Conservation (phyloP, 2,888 invertebrate genomes). For the Lottia gigantea region DNA sequence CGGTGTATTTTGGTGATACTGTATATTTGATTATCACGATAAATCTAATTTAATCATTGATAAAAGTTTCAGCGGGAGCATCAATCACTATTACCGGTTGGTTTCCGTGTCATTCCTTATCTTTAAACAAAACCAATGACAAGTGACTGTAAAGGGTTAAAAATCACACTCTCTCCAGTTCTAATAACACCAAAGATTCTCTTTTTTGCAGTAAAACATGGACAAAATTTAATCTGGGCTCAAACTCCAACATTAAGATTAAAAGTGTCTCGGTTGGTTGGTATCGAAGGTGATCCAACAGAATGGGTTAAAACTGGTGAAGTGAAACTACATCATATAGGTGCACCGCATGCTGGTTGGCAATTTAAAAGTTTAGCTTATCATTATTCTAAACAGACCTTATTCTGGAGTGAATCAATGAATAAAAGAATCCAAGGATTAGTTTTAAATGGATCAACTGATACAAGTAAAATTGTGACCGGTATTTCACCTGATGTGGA, state of each 20-base stretch:
- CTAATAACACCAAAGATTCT: no score
- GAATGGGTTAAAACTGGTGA: slow-evolving; percentile 55
- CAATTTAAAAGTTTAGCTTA: slow-evolving; percentile 57
- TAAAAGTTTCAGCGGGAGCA: no score
- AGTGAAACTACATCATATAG: slow-evolving; percentile 55
- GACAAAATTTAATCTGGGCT: slow-evolving; percentile 60
- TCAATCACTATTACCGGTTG: no score
- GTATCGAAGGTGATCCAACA: slow-evolving; percentile 58
- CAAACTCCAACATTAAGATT: slow-evolving; percentile 48
- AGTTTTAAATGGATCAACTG: slow-evolving; percentile 46
- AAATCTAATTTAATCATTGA: no score
- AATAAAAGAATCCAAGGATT: slow-evolving; percentile 58
- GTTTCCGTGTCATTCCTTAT: no score
- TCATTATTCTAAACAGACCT: slow-evolving; percentile 45
- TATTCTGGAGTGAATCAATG: slow-evolving; percentile 60
- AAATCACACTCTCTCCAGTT: no score
- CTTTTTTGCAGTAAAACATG: slow-evolving; percentile 53
- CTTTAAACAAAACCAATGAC: no score
- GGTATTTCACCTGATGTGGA: slow-evolving; percentile 59
- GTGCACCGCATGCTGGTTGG: slow-evolving; percentile 60
- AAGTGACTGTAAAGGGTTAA: no score
- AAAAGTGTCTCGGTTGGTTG: slow-evolving; percentile 55
- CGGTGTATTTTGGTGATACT: no score
- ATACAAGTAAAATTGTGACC: slow-evolving; percentile 50
- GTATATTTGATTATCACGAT: no score